A percentile compares a stretch with the other conserved stretches of the same genome.
These are phyloP conservation scores for Sparidentex hasta DNA, from an alignment of 2,797 vertebrate genomes.

Conservation along the genomic window DNA sequence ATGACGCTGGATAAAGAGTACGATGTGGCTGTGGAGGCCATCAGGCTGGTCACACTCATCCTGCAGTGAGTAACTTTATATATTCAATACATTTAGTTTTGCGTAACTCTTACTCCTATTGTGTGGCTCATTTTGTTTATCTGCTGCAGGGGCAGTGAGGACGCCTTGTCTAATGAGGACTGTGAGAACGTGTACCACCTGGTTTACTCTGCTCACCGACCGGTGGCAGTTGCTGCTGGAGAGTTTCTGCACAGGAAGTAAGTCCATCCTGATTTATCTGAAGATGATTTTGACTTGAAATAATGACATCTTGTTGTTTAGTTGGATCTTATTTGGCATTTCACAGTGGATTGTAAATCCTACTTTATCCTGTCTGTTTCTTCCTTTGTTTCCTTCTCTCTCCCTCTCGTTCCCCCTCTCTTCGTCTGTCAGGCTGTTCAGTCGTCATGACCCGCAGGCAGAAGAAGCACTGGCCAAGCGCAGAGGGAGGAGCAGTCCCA, in stretches of 20 bases:
- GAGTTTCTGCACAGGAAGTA: constrained; percentile 98
- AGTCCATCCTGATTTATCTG: constrained; percentile 58
- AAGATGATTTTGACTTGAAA: background rate
- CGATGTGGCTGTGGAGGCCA: constrained; percentile 98
- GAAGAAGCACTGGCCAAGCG: constrained; percentile 97
- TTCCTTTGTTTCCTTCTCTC: background rate
- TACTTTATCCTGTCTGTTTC: background rate
- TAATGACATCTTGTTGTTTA: background rate
- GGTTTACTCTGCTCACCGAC: constrained; percentile 97
- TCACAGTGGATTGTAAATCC: background rate
- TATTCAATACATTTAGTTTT: background rate
- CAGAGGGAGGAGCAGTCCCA: constrained; percentile 95
- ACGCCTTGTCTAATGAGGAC: constrained; percentile 97
- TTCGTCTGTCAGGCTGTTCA: constrained; percentile 89
- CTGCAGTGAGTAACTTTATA: constrained; percentile 91
- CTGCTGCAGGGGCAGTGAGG: constrained; percentile 94
- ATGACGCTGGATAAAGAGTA: constrained; percentile 99
- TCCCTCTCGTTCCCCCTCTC: background rate
- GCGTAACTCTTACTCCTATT: background rate
- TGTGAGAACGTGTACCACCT: constrained; percentile 98
- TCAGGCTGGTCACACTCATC: constrained; percentile 97
- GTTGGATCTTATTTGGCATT: background rate
- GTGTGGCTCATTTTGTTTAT: background rate
- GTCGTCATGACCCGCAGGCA: constrained; percentile 96
- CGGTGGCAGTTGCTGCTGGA: constrained; percentile 95